Evolutionary conservation across 2,797 vertebrate genomes (phyloP).

Genomic region (Microcaecilia unicolor): DNA sequence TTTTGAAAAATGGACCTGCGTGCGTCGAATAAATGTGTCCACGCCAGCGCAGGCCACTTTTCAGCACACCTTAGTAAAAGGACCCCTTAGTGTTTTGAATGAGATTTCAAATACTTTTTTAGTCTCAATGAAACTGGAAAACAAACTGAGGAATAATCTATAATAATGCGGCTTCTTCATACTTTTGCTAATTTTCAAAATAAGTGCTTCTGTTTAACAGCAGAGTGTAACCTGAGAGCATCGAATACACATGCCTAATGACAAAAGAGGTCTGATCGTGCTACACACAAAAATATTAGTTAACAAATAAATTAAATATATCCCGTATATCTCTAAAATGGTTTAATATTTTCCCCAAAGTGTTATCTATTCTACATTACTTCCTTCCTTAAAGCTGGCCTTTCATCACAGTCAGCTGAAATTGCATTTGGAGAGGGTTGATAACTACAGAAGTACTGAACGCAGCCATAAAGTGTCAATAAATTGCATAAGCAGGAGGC

Average conservation of each 20-base stretch:
- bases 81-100: too few species aligned
- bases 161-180: slow-evolving; percentile 16
- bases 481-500: slow-evolving; percentile 51
- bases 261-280: slow-evolving; percentile 26
- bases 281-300: slow-evolving; percentile 32
- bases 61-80: too few species aligned
- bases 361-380: slow-evolving; percentile 34
- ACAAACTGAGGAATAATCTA: slow-evolving; percentile 1
- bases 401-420: slow-evolving; percentile 54
- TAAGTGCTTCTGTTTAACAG: slow-evolving; percentile 19
- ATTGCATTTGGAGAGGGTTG: slow-evolving; percentile 55
- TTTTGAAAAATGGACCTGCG: too few species aligned
- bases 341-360: slow-evolving; percentile 37
- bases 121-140: slow-evolving; percentile 13
- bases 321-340: slow-evolving; percentile 17
- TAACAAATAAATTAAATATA: slow-evolving; percentile 42
- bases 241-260: too few species aligned
- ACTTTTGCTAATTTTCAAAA: slow-evolving; percentile 32
- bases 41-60: too few species aligned
- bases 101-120: slow-evolving; percentile 19
- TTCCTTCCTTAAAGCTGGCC: slow-evolving; percentile 33
- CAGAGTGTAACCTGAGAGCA: slow-evolving; percentile 7
- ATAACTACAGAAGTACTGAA: slow-evolving; percentile 57
- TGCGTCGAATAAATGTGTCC: too few species aligned
- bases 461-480: slow-evolving; percentile 56